Conservation (phyloP, 2,797 vertebrate species). For the Anguilla anguilla region DNA sequence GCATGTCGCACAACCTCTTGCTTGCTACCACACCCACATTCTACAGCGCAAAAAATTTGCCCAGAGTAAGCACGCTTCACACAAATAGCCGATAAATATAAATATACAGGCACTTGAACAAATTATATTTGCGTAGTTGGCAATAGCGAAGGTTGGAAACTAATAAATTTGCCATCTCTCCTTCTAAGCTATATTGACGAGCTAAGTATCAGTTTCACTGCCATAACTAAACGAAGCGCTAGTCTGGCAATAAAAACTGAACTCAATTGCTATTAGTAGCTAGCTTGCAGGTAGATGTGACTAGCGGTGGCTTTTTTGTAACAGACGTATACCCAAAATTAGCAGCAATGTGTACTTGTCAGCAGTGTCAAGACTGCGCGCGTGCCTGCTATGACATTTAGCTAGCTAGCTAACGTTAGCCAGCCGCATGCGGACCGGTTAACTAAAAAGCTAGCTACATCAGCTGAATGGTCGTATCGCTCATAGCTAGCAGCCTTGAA, state of each 20-base stretch:
- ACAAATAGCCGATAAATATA: neutral
- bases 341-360: neutral
- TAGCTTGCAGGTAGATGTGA: neutral
- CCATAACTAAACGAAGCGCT: constrained; percentile 3
- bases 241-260: neutral
- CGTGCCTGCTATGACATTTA: constrained; percentile 1
- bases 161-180: neutral
- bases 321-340: neutral
- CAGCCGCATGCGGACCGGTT: neutral
- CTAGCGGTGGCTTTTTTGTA: neutral
- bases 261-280: neutral
- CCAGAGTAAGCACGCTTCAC: neutral
- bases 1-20: neutral
- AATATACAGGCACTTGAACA: neutral
- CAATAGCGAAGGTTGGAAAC: neutral
- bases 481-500: neutral
- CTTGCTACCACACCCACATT: constrained; percentile 16
- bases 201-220: neutral
- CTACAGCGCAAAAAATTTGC: neutral
- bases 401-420: neutral
- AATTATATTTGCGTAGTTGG: neutral
- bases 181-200: neutral
- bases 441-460: neutral
- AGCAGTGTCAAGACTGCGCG: neutral
- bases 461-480: neutral